Base-by-base conservation (phyloP, 2,113 vertebrate species). In the Hippocampus guttulatus region DNA sequence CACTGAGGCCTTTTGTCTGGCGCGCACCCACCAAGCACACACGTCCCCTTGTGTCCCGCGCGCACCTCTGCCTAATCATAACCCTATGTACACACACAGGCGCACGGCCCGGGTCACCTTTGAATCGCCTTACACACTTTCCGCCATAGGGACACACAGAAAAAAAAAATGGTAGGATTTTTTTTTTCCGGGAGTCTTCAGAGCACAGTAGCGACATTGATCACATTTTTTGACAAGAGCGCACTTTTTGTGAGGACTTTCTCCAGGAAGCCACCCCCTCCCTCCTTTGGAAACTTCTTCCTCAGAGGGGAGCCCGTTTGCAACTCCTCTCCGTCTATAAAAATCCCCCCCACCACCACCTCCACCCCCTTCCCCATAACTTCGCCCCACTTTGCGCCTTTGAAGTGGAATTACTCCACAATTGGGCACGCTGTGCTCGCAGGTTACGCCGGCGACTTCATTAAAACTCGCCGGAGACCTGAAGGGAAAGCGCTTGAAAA, bases 1-100 rank as follows among this genome's bases (percentile, higher is more conserved):
- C 91, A 94, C 92, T 95, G 90, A 91, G 92, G 92, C 87, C 92
- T 92, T 94, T 94, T 95, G 93, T 94, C 90, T 78, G 71, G 54
- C 15, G 71, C 73, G 8, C 70, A 72, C 75, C 73, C 43, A 12
- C 10, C 43, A 10, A 68, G 73, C 71, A 71, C 70, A 81, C 65
- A 64, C 82, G 62, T 73, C 65, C 80, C 73, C 80, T 80, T 78
- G 68, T 79, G 38, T 80, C 66, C 73, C 74, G 61, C 64, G 75
- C 74, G 75, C 81, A 82, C 87, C 77, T 81, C 80, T 23, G 62
- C 60, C 81, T 62, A 54, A 58, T 54, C 67, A 63, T 33, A 57
- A 65, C 51, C 78, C 27, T 25, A 27, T 52, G 45, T 67, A 18
- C 49, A 71, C 67, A 57, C 70, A 68, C 64, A 81, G 63, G 68